These are phyloP conservation scores for Drosophila tristis DNA, from an alignment of 1,140 invertebrate species.

Conservation along the genomic window DNA sequence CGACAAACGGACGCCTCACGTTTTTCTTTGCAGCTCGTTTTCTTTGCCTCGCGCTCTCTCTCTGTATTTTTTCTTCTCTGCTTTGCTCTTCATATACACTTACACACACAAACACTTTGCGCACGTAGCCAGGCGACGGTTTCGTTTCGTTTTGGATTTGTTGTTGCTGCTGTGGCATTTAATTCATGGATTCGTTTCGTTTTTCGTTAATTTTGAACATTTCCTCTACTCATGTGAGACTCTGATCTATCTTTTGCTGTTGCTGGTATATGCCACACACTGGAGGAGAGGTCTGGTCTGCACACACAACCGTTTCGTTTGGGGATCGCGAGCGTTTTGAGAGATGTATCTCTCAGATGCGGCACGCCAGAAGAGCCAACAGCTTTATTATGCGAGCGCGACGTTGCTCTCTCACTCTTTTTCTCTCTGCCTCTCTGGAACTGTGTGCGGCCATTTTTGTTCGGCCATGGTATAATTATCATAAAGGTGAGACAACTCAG, in stretches of 20 bases:
- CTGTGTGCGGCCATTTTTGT: constrained; percentile 71
- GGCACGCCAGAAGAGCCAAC: constrained; percentile 49
- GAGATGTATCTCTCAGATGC: constrained; percentile 66
- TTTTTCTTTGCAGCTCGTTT: constrained; percentile 54
- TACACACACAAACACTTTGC: constrained; percentile 66
- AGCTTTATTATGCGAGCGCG: constrained; percentile 69
- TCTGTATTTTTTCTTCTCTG: constrained; percentile 43
- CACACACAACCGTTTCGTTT: constrained; percentile 76
- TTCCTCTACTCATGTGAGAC: constrained; percentile 7
- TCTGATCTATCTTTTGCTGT: constrained; percentile 22
- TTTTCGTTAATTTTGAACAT: constrained; percentile 34
- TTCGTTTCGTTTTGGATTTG: constrained; percentile 38
- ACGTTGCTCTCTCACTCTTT: constrained; percentile 1
- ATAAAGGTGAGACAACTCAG: too few relatives aligned
- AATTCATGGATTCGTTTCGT: constrained; percentile 54
- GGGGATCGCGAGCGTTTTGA: constrained; percentile 77
- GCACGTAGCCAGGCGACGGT: constrained; percentile 53
- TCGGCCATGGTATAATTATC: constrained; percentile 2
- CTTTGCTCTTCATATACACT: constrained; percentile 33
- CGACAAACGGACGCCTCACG: constrained; percentile 61
- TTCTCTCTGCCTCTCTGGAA: constrained; percentile 25
- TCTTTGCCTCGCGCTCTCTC: constrained; percentile 30
- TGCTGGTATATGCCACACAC: constrained; percentile 34
- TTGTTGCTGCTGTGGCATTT: constrained; percentile 42
- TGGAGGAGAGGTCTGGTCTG: constrained; percentile 32